Evolutionary conservation across 2,888 invertebrate genomes (phyloP).

Genomic region (Eupithecia subumbrata): DNA sequence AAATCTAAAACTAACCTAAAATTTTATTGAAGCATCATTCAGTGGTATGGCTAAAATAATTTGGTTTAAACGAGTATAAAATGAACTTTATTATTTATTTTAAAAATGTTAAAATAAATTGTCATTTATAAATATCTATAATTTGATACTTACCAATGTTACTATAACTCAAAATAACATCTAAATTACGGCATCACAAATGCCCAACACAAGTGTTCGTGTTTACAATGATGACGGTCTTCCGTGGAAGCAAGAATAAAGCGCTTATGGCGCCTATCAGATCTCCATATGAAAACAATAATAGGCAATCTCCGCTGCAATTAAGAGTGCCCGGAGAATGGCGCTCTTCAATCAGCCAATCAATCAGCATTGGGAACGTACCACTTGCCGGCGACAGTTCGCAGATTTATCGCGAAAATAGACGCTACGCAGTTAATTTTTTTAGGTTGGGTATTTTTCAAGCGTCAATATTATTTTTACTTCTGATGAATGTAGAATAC

Average conservation of each 20-base stretch:
- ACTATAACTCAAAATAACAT: too few species aligned
- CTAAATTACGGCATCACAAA: not conserved
- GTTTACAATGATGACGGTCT: not conserved
- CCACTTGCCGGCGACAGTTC: constrained; percentile 81
- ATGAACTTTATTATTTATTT: too few species aligned
- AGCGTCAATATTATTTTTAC: not conserved
- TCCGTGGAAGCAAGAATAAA: not conserved
- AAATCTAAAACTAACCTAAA: too few species aligned
- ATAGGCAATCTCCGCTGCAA: constrained; percentile 78
- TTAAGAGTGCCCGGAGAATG: constrained; percentile 80
- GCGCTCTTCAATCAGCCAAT: constrained; percentile 83
- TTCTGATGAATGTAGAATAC: too few species aligned
- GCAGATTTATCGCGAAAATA: constrained; percentile 78
- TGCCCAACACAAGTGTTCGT: not conserved
- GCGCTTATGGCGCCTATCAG: constrained; percentile 10
- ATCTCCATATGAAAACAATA: constrained; percentile 52
- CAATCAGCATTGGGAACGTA: constrained; percentile 81
- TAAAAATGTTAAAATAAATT: too few species aligned
- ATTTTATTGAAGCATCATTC: too few species aligned
- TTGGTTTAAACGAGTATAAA: not conserved
- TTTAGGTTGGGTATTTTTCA: not conserved
- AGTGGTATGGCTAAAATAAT: too few species aligned
- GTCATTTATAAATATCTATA: too few species aligned
- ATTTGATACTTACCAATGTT: too few species aligned
- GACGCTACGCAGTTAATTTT: constrained; percentile 57